Conservation (phyloP, 2,888 invertebrate genomes). For the Drosophila vallismaia region DNA sequence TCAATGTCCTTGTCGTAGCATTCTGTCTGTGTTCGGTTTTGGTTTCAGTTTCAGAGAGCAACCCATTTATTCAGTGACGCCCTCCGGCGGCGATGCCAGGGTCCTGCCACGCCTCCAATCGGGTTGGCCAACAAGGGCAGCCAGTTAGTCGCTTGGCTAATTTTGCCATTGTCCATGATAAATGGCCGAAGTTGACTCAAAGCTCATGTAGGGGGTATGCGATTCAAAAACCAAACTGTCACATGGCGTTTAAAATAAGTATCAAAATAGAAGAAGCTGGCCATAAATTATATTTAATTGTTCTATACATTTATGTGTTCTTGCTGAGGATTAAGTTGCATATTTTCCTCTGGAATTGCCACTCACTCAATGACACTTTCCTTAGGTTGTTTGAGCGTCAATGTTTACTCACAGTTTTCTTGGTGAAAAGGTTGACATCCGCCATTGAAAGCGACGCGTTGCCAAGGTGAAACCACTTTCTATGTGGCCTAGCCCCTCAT, state of each 20-base stretch:
- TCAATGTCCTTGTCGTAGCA: constrained; percentile 38
- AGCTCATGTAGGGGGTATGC: not conserved
- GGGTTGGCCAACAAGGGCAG: constrained; percentile 15
- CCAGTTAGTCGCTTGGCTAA: constrained; percentile 45
- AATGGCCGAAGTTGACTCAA: constrained; percentile 44
- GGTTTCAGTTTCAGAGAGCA: constrained; percentile 47
- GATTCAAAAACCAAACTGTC: not conserved
- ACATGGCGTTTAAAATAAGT: not conserved
- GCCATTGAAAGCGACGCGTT: constrained; percentile 28
- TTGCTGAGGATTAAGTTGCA: not conserved
- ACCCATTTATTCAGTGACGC: constrained; percentile 56
- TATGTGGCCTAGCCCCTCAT: constrained; percentile 4
- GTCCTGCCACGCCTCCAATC: constrained; percentile 48
- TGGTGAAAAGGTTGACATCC: constrained; percentile 34
- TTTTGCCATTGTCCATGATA: constrained; percentile 63
- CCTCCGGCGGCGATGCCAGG: constrained; percentile 19
- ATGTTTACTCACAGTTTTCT: constrained; percentile 12
- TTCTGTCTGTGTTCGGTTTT: constrained; percentile 16
- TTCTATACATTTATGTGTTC: not conserved
- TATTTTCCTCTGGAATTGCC: constrained; percentile 46
- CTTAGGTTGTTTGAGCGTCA: constrained; percentile 51
- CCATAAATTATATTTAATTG: no score
- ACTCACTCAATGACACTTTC: constrained; percentile 44
- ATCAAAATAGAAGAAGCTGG: no score
- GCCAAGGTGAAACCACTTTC: constrained; percentile 27